Base-by-base conservation (phyloP, 2,113 vertebrate genomes). In the Percopsis transmontana region DNA sequence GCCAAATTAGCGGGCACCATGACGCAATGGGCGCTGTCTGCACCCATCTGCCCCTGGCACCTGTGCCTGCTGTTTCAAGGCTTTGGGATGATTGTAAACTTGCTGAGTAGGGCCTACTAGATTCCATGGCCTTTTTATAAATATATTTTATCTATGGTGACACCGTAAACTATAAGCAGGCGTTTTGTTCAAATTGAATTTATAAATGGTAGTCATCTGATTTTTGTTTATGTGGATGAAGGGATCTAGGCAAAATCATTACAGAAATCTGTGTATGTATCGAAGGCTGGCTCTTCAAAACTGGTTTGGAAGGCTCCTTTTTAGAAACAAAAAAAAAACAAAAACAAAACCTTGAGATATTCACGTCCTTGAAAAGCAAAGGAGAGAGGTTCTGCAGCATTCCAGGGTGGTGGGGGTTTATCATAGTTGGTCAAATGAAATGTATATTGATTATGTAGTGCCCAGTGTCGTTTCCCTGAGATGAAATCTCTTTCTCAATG, bases 201-300 rank as follows among this genome's bases (percentile, higher is more conserved):
- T 79, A 52, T 70, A 76, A 77, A 77, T 67, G 40, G 42, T 61
- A 23, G 64, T 72, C 68, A 58, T 76, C 52, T 69, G 68, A 81
- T 67, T 77, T 72, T 73, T 73, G 80, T 69, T n/a, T 64, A 59
- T 41, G 64, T 58, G 44, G 65, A 70, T 66, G 62, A 74, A 66
- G 62, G 62, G 68, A 76, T 77, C 68, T 58, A 48, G 33, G 68
- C 38, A 16, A n/a, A 10, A 40, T 18, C 42, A 18, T 56, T 3
- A 21, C 58, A 20, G 68, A 20, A 51, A 65, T 52, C 27, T 66
- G 52, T 55, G 41, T 80, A 45, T 70, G 50, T 71, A 69, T 82
- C 85, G 87, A 88, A 91, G 88, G 82, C 87, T 91, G 88, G 88
- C 76, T 90, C 87, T 90, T 91, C 89, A 89, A 86, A 81, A 85